These are phyloP conservation scores for Apogon hyalosoma DNA, from an alignment of 2,797 vertebrate genomes.

Conservation along the genomic window DNA sequence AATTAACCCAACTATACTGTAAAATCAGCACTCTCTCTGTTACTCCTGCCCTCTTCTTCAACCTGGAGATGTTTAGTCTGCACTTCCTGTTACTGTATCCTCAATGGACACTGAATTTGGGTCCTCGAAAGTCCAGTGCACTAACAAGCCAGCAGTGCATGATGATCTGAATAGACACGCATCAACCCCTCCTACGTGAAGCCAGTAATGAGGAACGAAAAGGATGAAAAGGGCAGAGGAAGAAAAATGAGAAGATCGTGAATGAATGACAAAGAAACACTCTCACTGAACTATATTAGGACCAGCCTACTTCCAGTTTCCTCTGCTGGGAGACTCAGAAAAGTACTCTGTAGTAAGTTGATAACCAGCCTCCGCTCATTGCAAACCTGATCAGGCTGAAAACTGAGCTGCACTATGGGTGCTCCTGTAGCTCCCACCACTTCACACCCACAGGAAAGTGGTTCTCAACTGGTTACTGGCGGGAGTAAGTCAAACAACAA, in stretches of 20 bases:
- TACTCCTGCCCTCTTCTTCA: conserved; percentile 11
- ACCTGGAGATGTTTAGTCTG: conserved; percentile 22
- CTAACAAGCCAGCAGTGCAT: conserved; percentile 34
- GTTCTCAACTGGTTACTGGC: conserved; percentile 65
- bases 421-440: conserved; percentile 37
- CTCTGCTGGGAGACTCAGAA: conserved; percentile 31
- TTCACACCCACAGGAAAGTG: conserved; percentile 63
- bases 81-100: conserved; percentile 28
- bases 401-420: conserved; percentile 21
- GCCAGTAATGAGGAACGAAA: conserved; percentile 53
- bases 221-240: conserved; percentile 9
- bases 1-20: conserved; percentile 59
- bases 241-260: conserved; percentile 40
- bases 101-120: conserved; percentile 28
- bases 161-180: conserved; percentile 42
- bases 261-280: conserved; percentile 64
- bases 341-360: conserved; percentile 21
- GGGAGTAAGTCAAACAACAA: conserved; percentile 59
- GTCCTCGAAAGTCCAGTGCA: conserved; percentile 16
- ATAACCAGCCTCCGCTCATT: conserved; percentile 19
- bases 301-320: conserved; percentile 39
- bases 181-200: conserved; percentile 48
- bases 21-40: conserved; percentile 51
- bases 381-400: conserved; percentile 18
- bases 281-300: conserved; percentile 43